Evolutionary conservation across 1,140 invertebrate species (phyloP), one percentile per base, ranked within the genome.

Genomic region (Cotesia vestalis): DNA sequence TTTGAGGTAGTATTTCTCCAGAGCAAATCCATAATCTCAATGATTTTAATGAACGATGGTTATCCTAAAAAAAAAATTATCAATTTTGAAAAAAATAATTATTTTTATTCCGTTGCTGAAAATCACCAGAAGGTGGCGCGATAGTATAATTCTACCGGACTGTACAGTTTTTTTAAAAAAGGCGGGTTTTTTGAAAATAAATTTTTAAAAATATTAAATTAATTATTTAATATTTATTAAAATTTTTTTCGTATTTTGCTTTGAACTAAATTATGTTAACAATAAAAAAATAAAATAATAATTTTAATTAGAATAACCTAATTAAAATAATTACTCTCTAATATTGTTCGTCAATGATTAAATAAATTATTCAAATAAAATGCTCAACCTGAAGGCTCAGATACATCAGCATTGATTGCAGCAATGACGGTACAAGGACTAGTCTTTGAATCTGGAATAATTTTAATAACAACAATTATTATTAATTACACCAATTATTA

Each of bases 1-100:
- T 83, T 5, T 90, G 87, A 1, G 90, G 85, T 0, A 96, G 86
- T 0, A 91, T 90, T 85, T 96, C 95, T 1, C 94, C 94, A 17
- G 94, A 95, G 79, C 94, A 95, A 4, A 96, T 88, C 94, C 94
- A 95, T 0, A 93, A 85, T 80, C 91, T 92, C 3, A 96, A 84
- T 27, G 84, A 82, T 27, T 87, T 82, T 1, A 95, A 81, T 0
- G 84, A 78, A 20, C 85, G 75, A 34, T 74, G 74, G 12, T 80
- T 78, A 61, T 85, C 79, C 84, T 88, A 51, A 74, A 46, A 38
- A 60, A 52, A 51, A 53, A 60, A 14, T n/a, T 34, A 53, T 36
- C 67, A 9, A 46, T 17, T 9, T 34, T 52, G 12, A 9, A 40
- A 70, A 61, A 66, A 17, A 66, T 1, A 17, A 17, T 17, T 17